Percentiles rank a stretch among this genome's conserved stretches.
Conservation (phyloP, 2,888 invertebrate genomes). For the Apamea epomidion region DNA sequence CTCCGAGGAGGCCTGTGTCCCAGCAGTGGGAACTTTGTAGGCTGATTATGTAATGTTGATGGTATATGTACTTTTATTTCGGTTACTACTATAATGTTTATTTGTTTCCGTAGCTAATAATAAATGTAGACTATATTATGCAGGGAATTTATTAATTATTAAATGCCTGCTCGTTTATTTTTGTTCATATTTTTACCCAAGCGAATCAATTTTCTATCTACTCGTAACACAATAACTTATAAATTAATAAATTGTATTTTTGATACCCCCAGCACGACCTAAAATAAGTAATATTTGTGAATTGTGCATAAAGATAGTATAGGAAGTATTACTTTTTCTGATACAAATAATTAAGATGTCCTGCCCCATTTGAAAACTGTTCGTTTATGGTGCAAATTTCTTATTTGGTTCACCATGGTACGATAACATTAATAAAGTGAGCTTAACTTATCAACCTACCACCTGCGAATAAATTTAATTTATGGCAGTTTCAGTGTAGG, state of each 20-base stretch:
- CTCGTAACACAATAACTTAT: not conserved
- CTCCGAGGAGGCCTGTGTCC: too few species aligned
- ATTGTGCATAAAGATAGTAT: not conserved
- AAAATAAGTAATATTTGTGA: too few species aligned
- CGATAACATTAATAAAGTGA: not conserved
- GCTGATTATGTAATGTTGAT: conserved; percentile 16
- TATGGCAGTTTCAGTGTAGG: not conserved
- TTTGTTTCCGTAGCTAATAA: conserved; percentile 32
- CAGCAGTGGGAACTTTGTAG: too few species aligned
- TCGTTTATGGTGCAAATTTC: not conserved
- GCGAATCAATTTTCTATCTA: not conserved
- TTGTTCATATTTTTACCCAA: not conserved
- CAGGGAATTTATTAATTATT: conserved; percentile 6
- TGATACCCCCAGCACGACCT: not conserved
- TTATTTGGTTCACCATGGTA: not conserved
- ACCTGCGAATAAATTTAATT: not conserved
- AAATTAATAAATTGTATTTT: not conserved
- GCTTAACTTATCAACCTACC: not conserved
- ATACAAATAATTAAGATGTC: not conserved
- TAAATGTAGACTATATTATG: conserved; percentile 17
- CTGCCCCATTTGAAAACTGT: not conserved
- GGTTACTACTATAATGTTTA: conserved; percentile 45
- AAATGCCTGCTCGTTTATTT: conserved; percentile 6
- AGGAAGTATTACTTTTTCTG: not conserved
- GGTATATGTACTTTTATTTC: conserved; percentile 45